Evolutionary conservation across 2,797 vertebrate genomes (phyloP).

Genomic region (Todus mexicanus): DNA sequence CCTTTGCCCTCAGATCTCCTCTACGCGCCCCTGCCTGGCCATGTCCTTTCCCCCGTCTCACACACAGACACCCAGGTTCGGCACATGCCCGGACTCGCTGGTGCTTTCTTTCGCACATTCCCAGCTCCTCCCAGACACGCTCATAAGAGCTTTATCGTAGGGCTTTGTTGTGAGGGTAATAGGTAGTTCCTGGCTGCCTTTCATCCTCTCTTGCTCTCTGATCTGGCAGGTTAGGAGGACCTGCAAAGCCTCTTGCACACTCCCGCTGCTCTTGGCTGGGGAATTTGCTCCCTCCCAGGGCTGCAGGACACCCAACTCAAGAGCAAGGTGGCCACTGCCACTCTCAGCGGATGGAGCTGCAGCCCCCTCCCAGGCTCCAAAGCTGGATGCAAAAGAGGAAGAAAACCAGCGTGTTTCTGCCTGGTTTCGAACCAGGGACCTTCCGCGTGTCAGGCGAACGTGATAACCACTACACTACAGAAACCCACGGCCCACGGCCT

Average conservation of each 20-base stretch:
- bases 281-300: neutral
- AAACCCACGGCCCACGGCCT: accelerated
- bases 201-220: slow-evolving; percentile 57
- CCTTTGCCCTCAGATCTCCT: neutral
- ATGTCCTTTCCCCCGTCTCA: neutral
- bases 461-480: slow-evolving; percentile 65
- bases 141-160: slow-evolving; percentile 63
- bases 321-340: neutral
- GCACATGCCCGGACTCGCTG: slow-evolving; percentile 29
- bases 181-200: slow-evolving; percentile 61
- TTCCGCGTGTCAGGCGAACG: slow-evolving; percentile 27
- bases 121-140: slow-evolving; percentile 59
- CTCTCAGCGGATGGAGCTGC: neutral
- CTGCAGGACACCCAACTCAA: neutral
- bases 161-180: slow-evolving; percentile 69
- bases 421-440: slow-evolving; percentile 61
- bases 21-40: neutral
- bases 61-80: neutral
- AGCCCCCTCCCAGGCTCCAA: neutral
- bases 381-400: neutral
- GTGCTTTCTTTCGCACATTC: slow-evolving; percentile 50
- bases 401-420: neutral
- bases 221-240: slow-evolving; percentile 25
- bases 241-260: neutral
- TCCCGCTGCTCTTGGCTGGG: neutral